A percentile compares a stretch with the other conserved stretches of the same genome.
Evolutionary conservation across 2,113 vertebrate species (phyloP).

Genomic region (Apodemus speciosus): DNA sequence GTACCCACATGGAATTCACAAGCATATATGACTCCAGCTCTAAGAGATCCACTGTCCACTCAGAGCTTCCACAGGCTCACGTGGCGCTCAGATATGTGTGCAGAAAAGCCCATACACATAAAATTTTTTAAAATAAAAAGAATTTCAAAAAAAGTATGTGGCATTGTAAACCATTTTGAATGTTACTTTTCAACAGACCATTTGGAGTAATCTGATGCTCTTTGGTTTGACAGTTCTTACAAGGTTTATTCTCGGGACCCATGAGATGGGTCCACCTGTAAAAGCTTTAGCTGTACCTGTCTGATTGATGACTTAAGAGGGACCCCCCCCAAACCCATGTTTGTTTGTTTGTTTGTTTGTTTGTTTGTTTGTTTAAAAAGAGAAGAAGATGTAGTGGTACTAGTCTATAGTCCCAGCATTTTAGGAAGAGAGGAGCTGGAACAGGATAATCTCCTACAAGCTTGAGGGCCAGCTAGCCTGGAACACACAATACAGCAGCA

Average conservation of each 20-base stretch:
- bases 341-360: too few relatives aligned
- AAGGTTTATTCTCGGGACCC: background rate
- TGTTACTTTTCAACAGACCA: background rate
- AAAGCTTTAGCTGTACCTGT: too few relatives aligned
- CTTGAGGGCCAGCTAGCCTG: background rate
- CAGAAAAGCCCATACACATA: background rate
- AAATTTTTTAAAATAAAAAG: background rate
- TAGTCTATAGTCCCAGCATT: background rate
- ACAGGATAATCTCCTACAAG: too few relatives aligned
- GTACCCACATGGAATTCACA: background rate
- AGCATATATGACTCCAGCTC: background rate
- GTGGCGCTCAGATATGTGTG: background rate
- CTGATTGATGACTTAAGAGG: background rate
- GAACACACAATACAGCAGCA: too few relatives aligned
- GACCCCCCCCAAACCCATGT: background rate
- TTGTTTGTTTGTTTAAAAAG: too few relatives aligned
- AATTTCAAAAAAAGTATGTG: too few relatives aligned
- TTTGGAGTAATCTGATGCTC: background rate
- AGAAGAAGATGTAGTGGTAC: background rate
- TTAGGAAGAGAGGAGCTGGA: background rate
- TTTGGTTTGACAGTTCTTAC: background rate
- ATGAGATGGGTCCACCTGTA: background rate
- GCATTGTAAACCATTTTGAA: background rate
- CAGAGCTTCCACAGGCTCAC: background rate
- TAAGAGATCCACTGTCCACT: background rate